Percentiles rank a stretch among this genome's conserved stretches.
These are phyloP conservation scores for Furcula furcula DNA, from an alignment of 2,888 invertebrate genomes.

Conservation along the genomic window DNA sequence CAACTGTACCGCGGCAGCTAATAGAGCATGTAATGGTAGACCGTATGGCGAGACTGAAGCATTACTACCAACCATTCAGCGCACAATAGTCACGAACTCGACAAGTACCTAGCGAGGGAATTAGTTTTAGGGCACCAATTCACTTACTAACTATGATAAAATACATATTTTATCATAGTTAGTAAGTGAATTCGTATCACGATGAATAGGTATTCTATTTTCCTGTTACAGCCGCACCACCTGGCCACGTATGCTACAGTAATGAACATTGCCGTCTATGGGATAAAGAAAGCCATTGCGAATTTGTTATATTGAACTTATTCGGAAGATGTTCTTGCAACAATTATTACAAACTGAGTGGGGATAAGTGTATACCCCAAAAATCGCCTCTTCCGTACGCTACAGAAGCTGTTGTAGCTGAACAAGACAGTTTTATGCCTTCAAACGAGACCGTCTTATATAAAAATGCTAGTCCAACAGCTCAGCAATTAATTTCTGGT, in stretches of 20 bases:
- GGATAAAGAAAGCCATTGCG: constrained; percentile 92
- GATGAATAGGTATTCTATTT: constrained; percentile 21
- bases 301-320: constrained; percentile 93
- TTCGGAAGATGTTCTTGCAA: constrained; percentile 94
- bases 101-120: constrained; percentile 32
- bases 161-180: constrained; percentile 7
- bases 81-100: constrained; percentile 36
- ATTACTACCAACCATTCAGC: constrained; percentile 48
- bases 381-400: constrained; percentile 51
- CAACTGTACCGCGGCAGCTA: constrained; percentile 48
- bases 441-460: constrained; percentile 23
- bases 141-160: constrained; percentile 21
- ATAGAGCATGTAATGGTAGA: constrained; percentile 59
- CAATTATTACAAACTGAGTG: constrained; percentile 83
- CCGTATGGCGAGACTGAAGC: constrained; percentile 53
- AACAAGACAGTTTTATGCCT: constrained; percentile 50
- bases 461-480: constrained; percentile 44
- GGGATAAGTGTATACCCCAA: constrained; percentile 83
- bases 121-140: constrained; percentile 40
- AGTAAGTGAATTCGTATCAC: too few relatives aligned
- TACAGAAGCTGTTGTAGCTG: constrained; percentile 66
- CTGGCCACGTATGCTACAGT: constrained; percentile 94
- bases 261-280: constrained; percentile 93
- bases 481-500: constrained; percentile 27
- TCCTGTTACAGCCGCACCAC: constrained; percentile 86